Conservation (phyloP, 1,140 invertebrate species). For the Drosophila nannoptera region DNA sequence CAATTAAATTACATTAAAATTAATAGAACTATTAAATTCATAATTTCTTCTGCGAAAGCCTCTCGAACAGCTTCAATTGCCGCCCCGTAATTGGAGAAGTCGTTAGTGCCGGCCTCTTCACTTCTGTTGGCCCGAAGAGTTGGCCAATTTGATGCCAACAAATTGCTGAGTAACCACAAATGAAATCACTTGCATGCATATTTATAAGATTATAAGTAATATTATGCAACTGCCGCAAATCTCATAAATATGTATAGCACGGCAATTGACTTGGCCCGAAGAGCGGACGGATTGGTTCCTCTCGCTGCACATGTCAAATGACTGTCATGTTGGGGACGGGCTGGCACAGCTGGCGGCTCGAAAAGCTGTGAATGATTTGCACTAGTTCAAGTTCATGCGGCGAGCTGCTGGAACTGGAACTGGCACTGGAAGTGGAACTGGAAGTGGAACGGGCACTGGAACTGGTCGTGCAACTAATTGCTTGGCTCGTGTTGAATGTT, state of each 20-base stretch:
- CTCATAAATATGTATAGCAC: conserved; percentile 19
- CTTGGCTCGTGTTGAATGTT: background rate
- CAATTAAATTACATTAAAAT: no score
- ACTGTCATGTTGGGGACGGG: conserved; percentile 3
- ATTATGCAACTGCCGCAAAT: background rate
- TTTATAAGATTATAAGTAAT: conserved; percentile 6
- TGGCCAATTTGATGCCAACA: conserved; percentile 10
- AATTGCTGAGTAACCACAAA: conserved; percentile 4
- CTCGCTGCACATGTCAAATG: background rate
- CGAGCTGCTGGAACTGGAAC: no score
- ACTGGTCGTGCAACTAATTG: conserved; percentile 17
- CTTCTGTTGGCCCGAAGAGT: background rate
- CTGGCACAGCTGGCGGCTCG: conserved; percentile 25
- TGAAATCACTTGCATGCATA: conserved; percentile 13
- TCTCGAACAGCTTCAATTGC: no score
- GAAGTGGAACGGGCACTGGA: background rate
- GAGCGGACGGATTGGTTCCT: background rate
- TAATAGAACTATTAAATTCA: no score
- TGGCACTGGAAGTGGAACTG: background rate
- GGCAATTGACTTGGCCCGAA: background rate
- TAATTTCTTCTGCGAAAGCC: no score
- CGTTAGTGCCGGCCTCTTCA: background rate
- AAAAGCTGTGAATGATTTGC: background rate
- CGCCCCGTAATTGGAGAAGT: background rate
- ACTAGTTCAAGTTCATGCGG: conserved; percentile 24